Conservation (phyloP, 1,140 invertebrate species). For the Dinoponera quadriceps region DNA sequence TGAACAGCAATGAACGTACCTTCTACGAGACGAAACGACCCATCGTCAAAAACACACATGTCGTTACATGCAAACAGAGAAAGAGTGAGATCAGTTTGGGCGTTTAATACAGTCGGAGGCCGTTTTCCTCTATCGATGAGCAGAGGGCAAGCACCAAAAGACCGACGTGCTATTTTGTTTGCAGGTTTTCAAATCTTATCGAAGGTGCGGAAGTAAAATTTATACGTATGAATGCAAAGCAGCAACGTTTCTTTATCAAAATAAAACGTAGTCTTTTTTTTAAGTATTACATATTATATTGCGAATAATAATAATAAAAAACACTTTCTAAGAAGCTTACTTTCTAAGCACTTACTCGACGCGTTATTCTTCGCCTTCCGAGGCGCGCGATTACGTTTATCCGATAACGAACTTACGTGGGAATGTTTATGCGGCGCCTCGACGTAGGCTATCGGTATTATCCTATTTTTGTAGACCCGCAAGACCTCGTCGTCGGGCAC, state of each 20-base stretch:
- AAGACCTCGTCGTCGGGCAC: slow-evolving; percentile 95
- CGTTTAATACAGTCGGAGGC: slow-evolving; percentile 23
- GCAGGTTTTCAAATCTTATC: too few species aligned
- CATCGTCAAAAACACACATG: slow-evolving; percentile 70
- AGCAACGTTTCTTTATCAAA: too few species aligned
- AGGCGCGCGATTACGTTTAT: not conserved
- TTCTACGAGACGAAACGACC: slow-evolving; percentile 74
- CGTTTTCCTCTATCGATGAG: not conserved
- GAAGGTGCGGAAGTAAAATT: too few species aligned
- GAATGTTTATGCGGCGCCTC: slow-evolving; percentile 87
- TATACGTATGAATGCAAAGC: too few species aligned
- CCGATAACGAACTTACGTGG: slow-evolving; percentile 78
- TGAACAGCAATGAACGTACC: slow-evolving; percentile 68
- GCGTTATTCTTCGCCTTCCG: not conserved
- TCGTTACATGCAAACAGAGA: slow-evolving; percentile 76
- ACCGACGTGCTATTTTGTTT: too few species aligned
- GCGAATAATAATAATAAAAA: too few species aligned
- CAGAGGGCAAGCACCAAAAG: too few species aligned
- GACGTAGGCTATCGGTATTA: slow-evolving; percentile 93
- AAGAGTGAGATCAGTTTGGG: not conserved
- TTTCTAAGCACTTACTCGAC: too few species aligned
- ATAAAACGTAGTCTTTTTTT: too few species aligned
- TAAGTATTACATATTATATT: too few species aligned
- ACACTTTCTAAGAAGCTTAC: too few species aligned
- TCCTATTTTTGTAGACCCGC: slow-evolving; percentile 93